Percentiles rank a stretch among this genome's conserved stretches.
These are phyloP conservation scores for Thalassarche chlororhynchos DNA, from an alignment of 2,113 vertebrate genomes.

Conservation along the genomic window DNA sequence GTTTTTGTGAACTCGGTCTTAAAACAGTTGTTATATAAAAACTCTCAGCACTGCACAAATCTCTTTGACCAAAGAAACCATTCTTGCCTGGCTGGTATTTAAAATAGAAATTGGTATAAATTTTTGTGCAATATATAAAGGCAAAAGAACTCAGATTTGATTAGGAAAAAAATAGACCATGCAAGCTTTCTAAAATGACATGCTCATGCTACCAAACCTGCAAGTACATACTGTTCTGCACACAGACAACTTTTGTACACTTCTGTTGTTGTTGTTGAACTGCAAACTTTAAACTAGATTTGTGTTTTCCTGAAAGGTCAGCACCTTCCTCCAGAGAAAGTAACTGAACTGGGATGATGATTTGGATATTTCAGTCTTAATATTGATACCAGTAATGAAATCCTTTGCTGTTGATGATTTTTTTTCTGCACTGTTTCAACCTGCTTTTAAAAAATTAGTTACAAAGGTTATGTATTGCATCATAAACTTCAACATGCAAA, in stretches of 20 bases:
- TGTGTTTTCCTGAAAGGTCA: neutral
- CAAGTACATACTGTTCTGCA: neutral
- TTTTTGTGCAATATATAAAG: neutral
- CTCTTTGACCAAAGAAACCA: neutral
- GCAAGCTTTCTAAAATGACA: neutral
- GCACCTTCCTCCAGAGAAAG: neutral
- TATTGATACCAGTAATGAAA: neutral
- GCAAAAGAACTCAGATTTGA: neutral
- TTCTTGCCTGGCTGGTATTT: neutral
- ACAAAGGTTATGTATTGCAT: neutral
- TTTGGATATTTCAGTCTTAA: neutral
- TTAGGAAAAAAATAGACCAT: neutral
- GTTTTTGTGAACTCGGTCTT: neutral
- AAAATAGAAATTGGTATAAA: neutral
- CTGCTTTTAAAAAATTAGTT: neutral
- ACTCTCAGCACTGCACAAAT: neutral
- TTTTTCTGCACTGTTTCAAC: neutral
- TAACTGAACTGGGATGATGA: neutral
- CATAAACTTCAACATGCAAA: neutral
- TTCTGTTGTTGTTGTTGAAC: neutral
- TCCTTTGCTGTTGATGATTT: neutral
- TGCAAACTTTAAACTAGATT: neutral
- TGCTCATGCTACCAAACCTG: neutral
- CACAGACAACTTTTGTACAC: neutral
- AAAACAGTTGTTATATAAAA: neutral